Conservation (phyloP, 2,113 vertebrate genomes). For the Xenopus borealis region DNA sequence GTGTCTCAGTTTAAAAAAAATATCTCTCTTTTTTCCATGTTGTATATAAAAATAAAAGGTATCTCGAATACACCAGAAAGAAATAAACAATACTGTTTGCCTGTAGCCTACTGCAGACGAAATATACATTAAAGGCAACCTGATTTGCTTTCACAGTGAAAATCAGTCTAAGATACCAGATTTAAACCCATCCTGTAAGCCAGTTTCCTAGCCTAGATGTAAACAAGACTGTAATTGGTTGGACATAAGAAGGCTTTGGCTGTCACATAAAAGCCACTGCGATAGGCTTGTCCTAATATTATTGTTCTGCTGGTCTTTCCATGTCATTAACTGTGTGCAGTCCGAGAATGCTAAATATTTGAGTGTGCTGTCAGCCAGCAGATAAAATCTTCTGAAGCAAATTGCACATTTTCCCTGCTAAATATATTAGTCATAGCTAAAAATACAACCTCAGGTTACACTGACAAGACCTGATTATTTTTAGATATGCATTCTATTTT, state of each 20-base stretch:
- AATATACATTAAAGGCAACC: not conserved
- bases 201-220: constrained; percentile 25
- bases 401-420: not conserved
- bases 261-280: constrained; percentile 12
- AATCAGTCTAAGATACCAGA: constrained; percentile 23
- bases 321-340: constrained; percentile 32
- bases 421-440: not conserved
- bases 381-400: not conserved
- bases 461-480: no score
- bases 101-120: constrained; percentile 1
- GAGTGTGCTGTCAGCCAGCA: not conserved
- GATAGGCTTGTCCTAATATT: constrained; percentile 35
- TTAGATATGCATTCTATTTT: no score
- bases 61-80: constrained; percentile 10
- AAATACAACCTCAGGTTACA: not conserved
- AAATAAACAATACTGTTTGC: not conserved
- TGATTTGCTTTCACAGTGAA: constrained; percentile 11
- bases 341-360: not conserved
- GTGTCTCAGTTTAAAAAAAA: not conserved
- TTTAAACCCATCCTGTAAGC: constrained; percentile 16
- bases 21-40: not conserved
- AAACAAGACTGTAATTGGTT: constrained; percentile 38
- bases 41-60: constrained; percentile 3
- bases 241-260: constrained; percentile 18
- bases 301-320: constrained; percentile 37